phyloP scores from a whole-genome alignment of 2,113 vertebrate genomes.

The Ameiurus melas region DNA sequence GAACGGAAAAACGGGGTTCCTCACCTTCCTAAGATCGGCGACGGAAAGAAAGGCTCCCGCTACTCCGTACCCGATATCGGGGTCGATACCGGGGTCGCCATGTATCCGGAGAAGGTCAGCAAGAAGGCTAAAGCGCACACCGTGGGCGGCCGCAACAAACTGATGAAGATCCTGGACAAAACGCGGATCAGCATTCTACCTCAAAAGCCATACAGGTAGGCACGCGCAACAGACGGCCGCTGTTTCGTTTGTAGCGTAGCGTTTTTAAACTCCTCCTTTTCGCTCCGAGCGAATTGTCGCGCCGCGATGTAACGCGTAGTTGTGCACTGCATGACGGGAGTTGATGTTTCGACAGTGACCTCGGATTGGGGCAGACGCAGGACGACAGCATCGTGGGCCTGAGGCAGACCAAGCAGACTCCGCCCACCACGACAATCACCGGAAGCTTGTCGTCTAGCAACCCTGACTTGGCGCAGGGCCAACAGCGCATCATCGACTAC shows the following conservation, averaged over 20 bases:
- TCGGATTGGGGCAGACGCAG: constrained; percentile 95
- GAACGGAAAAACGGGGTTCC: constrained; percentile 91
- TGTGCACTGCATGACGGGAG: neutral
- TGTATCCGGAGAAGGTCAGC: constrained; percentile 92
- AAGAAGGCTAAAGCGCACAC: constrained; percentile 95
- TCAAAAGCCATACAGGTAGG: constrained; percentile 97
- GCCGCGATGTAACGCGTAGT: neutral
- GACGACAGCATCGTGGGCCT: constrained; percentile 97
- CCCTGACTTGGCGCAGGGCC: constrained; percentile 91
- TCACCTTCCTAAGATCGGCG: constrained; percentile 95
- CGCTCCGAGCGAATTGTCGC: neutral
- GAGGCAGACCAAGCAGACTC: constrained; percentile 91
- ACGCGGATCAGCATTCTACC: constrained; percentile 98
- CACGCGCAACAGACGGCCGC: neutral
- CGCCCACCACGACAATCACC: constrained; percentile 85
- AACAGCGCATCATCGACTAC: constrained; percentile 96
- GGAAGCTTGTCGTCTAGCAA: constrained; percentile 95
- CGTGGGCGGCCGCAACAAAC: constrained; percentile 93
- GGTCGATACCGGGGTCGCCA: constrained; percentile 89
- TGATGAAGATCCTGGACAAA: constrained; percentile 98
- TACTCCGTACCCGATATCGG: constrained; percentile 96
- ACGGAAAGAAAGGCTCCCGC: constrained; percentile 93
- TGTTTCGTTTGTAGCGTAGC: no score
- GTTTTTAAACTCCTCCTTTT: no score
- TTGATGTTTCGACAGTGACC: constrained; percentile 77